phyloP scores from a whole-genome alignment of 2,888 invertebrate species.

The Pristionchus japonicus region DNA sequence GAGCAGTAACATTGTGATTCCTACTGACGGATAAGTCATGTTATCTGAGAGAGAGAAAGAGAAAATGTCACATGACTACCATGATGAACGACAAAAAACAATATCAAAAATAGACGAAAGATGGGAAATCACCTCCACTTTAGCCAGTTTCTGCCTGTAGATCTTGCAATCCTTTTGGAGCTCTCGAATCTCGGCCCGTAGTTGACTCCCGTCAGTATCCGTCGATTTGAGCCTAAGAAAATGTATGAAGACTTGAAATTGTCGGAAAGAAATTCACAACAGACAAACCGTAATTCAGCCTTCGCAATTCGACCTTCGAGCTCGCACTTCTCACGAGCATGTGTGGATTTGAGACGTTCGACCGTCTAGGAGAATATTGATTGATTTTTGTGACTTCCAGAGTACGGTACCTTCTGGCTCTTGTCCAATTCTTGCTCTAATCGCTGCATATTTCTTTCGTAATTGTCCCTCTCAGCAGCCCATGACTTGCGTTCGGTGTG shows the following conservation, averaged over 20 bases:
- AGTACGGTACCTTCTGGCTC: conserved; percentile 13
- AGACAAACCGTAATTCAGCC: neutral
- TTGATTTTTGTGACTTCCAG: neutral
- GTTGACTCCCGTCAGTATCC: conserved; percentile 16
- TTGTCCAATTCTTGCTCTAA: conserved; percentile 11
- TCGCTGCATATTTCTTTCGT: conserved; percentile 1
- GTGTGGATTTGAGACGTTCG: neutral
- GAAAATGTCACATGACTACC: too few relatives aligned
- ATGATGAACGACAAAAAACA: too few relatives aligned
- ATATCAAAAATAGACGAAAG: too few relatives aligned
- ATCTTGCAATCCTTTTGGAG: conserved; percentile 64
- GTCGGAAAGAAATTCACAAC: neutral
- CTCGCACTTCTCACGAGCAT: neutral
- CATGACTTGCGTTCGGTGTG: neutral
- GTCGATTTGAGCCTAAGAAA: neutral
- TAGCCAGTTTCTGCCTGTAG: conserved; percentile 60
- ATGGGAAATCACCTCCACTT: conserved; percentile 54
- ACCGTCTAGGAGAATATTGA: neutral
- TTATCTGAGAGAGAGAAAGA: too few relatives aligned
- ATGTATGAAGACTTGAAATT: too few relatives aligned
- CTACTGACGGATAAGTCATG: too few relatives aligned
- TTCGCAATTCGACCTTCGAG: neutral
- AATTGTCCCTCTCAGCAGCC: neutral
- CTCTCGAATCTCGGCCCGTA: conserved; percentile 55
- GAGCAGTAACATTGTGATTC: too few relatives aligned